Percentiles rank a stretch among this genome's conserved stretches.
Conservation (phyloP, 2,888 invertebrate species). For the Trissolcus brochymenae region DNA sequence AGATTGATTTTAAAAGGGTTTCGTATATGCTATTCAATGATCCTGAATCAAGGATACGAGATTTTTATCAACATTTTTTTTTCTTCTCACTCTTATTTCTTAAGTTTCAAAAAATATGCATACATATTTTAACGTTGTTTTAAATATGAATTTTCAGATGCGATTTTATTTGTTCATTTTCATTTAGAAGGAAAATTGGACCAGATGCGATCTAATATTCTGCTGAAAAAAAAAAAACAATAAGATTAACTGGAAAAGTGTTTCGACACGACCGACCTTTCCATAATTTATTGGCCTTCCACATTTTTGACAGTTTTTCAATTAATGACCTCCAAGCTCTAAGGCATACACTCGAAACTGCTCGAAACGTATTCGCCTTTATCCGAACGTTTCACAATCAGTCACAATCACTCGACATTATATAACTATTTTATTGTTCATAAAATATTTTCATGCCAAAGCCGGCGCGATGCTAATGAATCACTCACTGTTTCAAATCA, state of each 20-base stretch:
- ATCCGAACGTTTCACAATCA: not conserved
- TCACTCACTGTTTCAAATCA: too few species aligned
- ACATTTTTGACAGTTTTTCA: slow-evolving; percentile 26
- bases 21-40: slow-evolving; percentile 3
- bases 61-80: not conserved
- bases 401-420: slow-evolving; percentile 1
- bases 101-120: not conserved
- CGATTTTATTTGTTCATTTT: not conserved
- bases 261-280: not conserved
- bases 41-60: slow-evolving; percentile 3
- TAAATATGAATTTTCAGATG: too few species aligned
- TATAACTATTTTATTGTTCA: too few species aligned
- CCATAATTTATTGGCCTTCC: slow-evolving; percentile 23
- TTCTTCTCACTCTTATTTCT: not conserved
- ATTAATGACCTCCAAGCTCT: slow-evolving; percentile 13
- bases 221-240: too few species aligned
- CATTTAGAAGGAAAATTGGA: not conserved
- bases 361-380: not conserved
- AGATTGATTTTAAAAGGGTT: slow-evolving; percentile 43
- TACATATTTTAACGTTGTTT: not conserved
- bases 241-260: not conserved
- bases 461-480: too few species aligned
- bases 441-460: too few species aligned
- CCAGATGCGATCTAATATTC: too few species aligned
- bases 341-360: not conserved